These are phyloP conservation scores for Micromussa lordhowensis DNA, from an alignment of 92 coral and sea anemone genomes.

Conservation along the genomic window DNA sequence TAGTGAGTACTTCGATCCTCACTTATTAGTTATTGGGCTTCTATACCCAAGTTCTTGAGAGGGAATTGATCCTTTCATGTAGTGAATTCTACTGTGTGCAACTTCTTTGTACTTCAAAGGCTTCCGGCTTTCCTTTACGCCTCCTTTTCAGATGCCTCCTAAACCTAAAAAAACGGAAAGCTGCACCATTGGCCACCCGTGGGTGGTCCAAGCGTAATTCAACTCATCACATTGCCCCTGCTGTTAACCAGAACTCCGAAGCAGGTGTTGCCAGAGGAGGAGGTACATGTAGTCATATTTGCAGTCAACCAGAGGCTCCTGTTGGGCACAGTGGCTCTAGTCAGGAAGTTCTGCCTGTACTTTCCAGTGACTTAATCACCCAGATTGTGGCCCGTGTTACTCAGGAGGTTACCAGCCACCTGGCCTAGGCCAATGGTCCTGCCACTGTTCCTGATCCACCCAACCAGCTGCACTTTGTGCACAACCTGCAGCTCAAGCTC, in stretches of 20 bases:
- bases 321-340: not conserved
- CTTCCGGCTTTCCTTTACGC: not conserved
- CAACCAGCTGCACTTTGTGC: not conserved
- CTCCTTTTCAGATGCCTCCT: not conserved
- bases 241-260: not conserved
- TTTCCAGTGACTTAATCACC: too few relatives aligned
- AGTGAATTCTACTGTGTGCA: not conserved
- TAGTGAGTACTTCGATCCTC: too few relatives aligned
- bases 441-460: not conserved
- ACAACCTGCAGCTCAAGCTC: not conserved
- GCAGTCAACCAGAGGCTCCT: constrained; percentile 13
- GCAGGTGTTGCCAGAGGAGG: too few relatives aligned
- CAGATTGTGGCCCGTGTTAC: constrained; percentile 35
- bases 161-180: too few relatives aligned
- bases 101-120: not conserved
- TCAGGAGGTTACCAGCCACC: constrained; percentile 29
- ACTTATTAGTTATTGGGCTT: too few relatives aligned
- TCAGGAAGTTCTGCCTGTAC: too few relatives aligned
- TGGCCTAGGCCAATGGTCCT: not conserved
- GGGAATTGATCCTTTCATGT: too few relatives aligned
- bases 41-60: too few relatives aligned
- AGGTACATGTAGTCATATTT: not conserved
- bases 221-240: not conserved
- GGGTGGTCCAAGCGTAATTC: not conserved
- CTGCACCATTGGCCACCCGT: constrained; percentile 12